Base-by-base conservation (phyloP, 2,797 vertebrate species). In the Centropyge bicolor region DNA sequence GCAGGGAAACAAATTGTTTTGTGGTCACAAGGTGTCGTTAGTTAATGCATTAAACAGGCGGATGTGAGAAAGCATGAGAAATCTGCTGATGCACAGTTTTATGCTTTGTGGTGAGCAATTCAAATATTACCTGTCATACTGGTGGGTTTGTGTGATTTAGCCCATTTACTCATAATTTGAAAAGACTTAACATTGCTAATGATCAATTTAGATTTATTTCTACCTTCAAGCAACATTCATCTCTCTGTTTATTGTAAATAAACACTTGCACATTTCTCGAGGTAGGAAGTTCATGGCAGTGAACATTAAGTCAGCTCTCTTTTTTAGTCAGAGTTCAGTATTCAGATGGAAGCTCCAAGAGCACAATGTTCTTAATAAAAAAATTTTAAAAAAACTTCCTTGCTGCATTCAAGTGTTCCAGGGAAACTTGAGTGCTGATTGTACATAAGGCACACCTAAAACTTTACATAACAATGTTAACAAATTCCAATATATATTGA, bases 21-120 rank as follows among this genome's bases (percentile, higher is more conserved):
- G 48, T 14, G 59, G 46, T 46, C 38, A 84, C 78, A 72, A 82
- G 70, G 63, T 67, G 81, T 81, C 74, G 46, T 71, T 64, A 20
- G 64, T 73, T 86, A 80, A 86, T 20, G 57, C 63, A 11, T 36
- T 31, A 20, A 66, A 70, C 61, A 51, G 24, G 45, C 19, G 17
- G 49, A 19, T 41, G 36, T 4, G 46, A 48, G 41, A 22, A 24
- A 61, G 54, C 35, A 11, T 56, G 55, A 83, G 61, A 78, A 78
- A 83, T 54, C 45, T 31, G 40, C 16, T 61, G 46, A 12, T 13
- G 69, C 36, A 46, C 61, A 52, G 54, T 46, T 22, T 22, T 38
- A 6, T 22, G 16, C 17, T 35, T 36, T 9, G 24, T 43, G 51
- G 45, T 19, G 4, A 36, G 31, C 8, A 13, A 78, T 49, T 69